Evolutionary conservation across 1,140 invertebrate species (phyloP), one percentile per base, ranked within the genome.

Genomic region (Pectinophora gossypiella): DNA sequence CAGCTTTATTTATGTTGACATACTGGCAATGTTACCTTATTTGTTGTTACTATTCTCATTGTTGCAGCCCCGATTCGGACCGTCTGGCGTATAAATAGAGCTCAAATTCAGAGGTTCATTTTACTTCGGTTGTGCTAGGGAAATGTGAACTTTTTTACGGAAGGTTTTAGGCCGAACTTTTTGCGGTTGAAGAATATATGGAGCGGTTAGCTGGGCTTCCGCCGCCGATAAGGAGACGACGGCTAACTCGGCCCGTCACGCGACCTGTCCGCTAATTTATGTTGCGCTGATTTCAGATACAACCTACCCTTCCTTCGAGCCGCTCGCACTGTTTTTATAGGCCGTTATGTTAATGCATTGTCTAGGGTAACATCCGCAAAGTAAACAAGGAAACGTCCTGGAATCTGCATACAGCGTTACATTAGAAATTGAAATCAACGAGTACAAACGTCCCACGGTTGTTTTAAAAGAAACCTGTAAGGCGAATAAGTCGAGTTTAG

Each of bases 1-100:
- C 80, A 68, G 74, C 83, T 81, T 84, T 86, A 86, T 86, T 84
- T 79, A 83, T 83, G 80, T 74, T 72, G 76, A 81, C 78, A 76
- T 83, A 86, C 72, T 73, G 76, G 69, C 68, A 82, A 77, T 71
- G 76, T 84, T 84, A 68, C 75, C 76, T 75, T 80, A 80, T 78
- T 81, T 76, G 68, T 70, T 70, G 63, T 56, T 47, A 60, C 58
- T 56, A 58, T 56, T 48, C 19, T 49, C 44, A 44, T 48, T 61
- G 57, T 61, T 50, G 48, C 38, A 56, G 63, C 51, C 58, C 44
- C 27, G 51, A 64, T 51, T 58, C 59, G 51, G 44, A 78, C 72
- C 68, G 55, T 81, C 58, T 19, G 5, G 47, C 38, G 36, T 58
- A 57, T 49, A 53, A 64, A 76, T 81, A 81, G 64, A 68, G 79